Evolutionary conservation across 2,888 invertebrate genomes (phyloP).

Genomic region (Erebia palarica): DNA sequence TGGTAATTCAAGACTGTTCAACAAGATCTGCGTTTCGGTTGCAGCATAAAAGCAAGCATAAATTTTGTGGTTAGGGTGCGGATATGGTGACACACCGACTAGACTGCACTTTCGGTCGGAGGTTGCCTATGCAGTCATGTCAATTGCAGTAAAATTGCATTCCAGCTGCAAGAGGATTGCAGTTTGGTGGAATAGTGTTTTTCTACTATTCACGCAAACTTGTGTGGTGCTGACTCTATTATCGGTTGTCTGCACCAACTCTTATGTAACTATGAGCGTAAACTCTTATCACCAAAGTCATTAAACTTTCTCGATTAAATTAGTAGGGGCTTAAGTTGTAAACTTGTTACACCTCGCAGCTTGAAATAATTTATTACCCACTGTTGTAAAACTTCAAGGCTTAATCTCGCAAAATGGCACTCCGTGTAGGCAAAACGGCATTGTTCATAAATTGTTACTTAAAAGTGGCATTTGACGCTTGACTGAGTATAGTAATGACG

Average conservation of each 20-base stretch:
- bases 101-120: too few relatives aligned
- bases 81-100: too few relatives aligned
- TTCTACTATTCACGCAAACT: not conserved
- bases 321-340: constrained; percentile 17
- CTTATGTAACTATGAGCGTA: not conserved
- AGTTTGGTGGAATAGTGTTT: too few relatives aligned
- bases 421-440: not conserved
- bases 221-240: not conserved
- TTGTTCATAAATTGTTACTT: not conserved
- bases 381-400: constrained; percentile 12
- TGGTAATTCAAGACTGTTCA: too few relatives aligned
- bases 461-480: too few relatives aligned
- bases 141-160: too few relatives aligned
- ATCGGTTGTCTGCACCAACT: not conserved
- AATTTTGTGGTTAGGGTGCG: too few relatives aligned
- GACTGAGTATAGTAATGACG: too few relatives aligned
- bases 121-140: too few relatives aligned
- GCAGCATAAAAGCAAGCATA: too few relatives aligned
- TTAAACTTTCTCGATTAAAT: constrained; percentile 24
- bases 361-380: constrained; percentile 15
- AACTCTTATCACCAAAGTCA: constrained; percentile 15
- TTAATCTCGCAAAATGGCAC: constrained; percentile 7
- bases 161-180: too few relatives aligned
- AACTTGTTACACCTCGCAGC: constrained; percentile 16
- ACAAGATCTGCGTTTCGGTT: too few relatives aligned